These are phyloP conservation scores for Isichthys henryi DNA, from an alignment of 2,113 vertebrate species.

Conservation along the genomic window DNA sequence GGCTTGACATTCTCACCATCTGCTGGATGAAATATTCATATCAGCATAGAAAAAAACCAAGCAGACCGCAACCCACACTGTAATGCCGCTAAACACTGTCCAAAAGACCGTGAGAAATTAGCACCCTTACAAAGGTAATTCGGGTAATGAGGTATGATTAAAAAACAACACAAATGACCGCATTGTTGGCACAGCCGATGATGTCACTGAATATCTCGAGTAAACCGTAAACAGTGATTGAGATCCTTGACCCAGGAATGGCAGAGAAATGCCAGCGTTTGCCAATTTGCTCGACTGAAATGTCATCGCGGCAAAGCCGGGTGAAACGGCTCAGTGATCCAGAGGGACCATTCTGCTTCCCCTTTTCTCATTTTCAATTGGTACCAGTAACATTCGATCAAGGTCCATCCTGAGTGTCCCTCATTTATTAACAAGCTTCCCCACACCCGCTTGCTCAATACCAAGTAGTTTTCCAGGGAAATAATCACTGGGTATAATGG, in stretches of 20 bases:
- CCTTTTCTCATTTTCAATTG: background rate
- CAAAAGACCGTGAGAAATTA: background rate
- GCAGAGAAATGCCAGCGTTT: background rate
- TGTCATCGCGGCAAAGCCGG: background rate
- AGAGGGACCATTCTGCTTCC: background rate
- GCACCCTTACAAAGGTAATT: background rate
- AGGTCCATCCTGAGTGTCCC: background rate
- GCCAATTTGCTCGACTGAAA: background rate
- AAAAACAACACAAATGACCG: background rate
- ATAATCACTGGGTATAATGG: background rate
- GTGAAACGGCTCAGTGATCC: background rate
- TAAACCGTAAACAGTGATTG: conserved; percentile 6
- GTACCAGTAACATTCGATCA: background rate
- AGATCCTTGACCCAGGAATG: background rate
- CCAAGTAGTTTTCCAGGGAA: background rate
- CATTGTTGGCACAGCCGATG: background rate
- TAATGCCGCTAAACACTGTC: background rate
- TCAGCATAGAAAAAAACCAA: background rate
- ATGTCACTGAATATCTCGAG: background rate
- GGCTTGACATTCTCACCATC: conserved; percentile 22
- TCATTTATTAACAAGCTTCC: background rate
- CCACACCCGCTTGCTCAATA: background rate
- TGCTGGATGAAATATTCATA: conserved; percentile 18
- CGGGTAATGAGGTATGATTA: background rate
- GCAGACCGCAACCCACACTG: background rate